Evolutionary conservation across 2,797 vertebrate genomes (phyloP).

Genomic region (Lepilemur ruficaudatus): DNA sequence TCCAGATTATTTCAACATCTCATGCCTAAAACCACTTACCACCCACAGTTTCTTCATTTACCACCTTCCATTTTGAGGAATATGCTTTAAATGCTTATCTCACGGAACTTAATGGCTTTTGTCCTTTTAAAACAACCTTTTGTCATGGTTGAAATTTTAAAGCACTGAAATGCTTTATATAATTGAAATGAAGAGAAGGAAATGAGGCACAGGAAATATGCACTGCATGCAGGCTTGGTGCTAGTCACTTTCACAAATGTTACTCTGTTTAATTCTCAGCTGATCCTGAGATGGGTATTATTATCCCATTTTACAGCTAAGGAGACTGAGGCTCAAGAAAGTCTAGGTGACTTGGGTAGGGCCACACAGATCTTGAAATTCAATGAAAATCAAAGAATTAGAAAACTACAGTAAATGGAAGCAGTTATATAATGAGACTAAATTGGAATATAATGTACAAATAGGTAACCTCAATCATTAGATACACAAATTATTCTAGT

Average conservation of each 20-base stretch:
- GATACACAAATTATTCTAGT: accelerated
- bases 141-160: background rate
- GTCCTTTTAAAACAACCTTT: background rate
- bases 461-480: background rate
- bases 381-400: background rate
- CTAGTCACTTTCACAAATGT: too few species aligned
- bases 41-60: background rate
- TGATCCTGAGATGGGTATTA: background rate
- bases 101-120: background rate
- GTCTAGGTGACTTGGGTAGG: background rate
- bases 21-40: background rate
- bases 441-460: background rate
- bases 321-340: background rate
- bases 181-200: background rate
- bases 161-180: background rate
- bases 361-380: background rate
- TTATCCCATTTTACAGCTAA: background rate
- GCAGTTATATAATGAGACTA: background rate
- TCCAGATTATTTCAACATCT: background rate
- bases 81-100: background rate
- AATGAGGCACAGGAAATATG: accelerated
- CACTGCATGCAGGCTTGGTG: background rate
- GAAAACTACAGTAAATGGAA: background rate
- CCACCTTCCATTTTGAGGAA: background rate
- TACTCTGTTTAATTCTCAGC: background rate